Conservation (phyloP, 2,888 invertebrate genomes). For the Ichneumoninae sp. region DNA sequence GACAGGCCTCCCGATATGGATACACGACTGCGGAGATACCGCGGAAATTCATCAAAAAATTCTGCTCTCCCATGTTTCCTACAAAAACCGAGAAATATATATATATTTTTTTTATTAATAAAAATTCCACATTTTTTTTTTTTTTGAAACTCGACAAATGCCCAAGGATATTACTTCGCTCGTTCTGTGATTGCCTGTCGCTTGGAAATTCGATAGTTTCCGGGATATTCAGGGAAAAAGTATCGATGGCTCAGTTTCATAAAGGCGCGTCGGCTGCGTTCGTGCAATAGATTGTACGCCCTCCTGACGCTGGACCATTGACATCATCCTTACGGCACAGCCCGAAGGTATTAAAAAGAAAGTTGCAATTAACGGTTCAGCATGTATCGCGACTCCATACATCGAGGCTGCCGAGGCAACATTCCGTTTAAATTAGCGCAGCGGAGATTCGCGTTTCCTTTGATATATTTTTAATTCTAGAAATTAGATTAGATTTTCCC, state of each 20-base stretch:
- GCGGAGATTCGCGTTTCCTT: constrained; percentile 54
- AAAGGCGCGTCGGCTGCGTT: too few relatives aligned
- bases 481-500: constrained; percentile 70
- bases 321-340: constrained; percentile 28
- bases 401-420: constrained; percentile 20
- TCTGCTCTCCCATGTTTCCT: not conserved
- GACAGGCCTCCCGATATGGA: constrained; percentile 3
- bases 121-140: not conserved
- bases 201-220: constrained; percentile 16
- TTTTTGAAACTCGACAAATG: not conserved
- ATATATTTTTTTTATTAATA: too few relatives aligned
- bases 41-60: not conserved
- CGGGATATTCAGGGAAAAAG: constrained; percentile 3
- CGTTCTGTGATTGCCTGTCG: too few relatives aligned
- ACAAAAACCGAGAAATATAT: not conserved
- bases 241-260: too few relatives aligned
- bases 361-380: constrained; percentile 23
- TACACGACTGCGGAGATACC: not conserved
- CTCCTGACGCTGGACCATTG: too few relatives aligned
- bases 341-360: constrained; percentile 35
- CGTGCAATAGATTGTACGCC: too few relatives aligned
- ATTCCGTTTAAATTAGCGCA: constrained; percentile 51
- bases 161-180: too few relatives aligned
- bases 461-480: constrained; percentile 71
- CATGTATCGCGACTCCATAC: not conserved